Conservation (phyloP, 2,113 vertebrate genomes). For the Corvus moneduloides region DNA sequence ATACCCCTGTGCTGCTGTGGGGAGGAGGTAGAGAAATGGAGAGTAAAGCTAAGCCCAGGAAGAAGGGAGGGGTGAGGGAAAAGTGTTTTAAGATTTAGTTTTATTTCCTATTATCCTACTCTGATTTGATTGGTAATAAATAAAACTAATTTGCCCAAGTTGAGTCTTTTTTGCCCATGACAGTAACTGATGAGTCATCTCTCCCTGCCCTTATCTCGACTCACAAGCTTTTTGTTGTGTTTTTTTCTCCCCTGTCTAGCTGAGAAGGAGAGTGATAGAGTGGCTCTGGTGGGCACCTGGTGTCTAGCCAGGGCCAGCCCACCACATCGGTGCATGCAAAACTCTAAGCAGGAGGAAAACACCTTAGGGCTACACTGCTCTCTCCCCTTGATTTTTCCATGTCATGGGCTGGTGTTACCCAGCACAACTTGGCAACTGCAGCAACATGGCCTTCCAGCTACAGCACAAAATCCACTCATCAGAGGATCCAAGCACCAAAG, state of each 20-base stretch:
- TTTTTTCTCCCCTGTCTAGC: not conserved
- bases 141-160: not conserved
- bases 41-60: not conserved
- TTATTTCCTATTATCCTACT: not conserved
- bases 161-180: not conserved
- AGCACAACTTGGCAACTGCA: not conserved
- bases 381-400: not conserved
- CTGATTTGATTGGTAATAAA: not conserved
- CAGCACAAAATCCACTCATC: not conserved
- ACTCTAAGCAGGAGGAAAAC: not conserved
- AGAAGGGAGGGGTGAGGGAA: not conserved
- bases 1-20: not conserved
- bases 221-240: no score
- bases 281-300: not conserved
- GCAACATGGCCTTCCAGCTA: not conserved
- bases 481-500: not conserved
- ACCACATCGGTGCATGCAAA: not conserved
- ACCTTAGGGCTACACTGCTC: not conserved
- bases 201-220: not conserved
- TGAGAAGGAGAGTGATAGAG: not conserved
- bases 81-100: not conserved
- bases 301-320: not conserved
- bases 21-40: not conserved
- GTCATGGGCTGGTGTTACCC: not conserved
- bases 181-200: not conserved